Evolutionary conservation across 2,113 vertebrate genomes (phyloP).

Genomic region (Dascyllus trimaculatus): DNA sequence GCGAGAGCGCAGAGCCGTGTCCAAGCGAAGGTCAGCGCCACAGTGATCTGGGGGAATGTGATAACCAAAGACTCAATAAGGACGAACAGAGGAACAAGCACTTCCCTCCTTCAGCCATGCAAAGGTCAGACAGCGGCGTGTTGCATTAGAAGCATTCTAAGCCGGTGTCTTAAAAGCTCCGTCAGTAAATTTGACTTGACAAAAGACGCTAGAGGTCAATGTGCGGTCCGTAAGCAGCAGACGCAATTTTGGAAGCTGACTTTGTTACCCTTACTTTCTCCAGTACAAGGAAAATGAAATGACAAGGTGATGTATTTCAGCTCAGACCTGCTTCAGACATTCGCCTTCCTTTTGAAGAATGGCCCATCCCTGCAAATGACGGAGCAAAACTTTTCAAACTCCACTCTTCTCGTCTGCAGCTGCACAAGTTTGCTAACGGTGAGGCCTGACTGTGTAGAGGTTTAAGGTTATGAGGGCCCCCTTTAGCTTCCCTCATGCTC

Average conservation of each 20-base stretch:
- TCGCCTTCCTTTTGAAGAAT: too few relatives aligned
- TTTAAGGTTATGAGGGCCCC: too few relatives aligned
- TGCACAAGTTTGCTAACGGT: too few relatives aligned
- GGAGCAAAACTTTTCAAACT: too few relatives aligned
- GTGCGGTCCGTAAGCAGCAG: background rate
- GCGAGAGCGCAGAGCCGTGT: background rate
- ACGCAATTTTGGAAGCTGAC: conserved; percentile 1
- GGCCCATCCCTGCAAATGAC: too few relatives aligned
- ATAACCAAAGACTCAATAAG: conserved; percentile 1
- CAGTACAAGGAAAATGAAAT: background rate
- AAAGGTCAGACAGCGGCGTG: background rate
- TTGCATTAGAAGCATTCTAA: conserved; percentile 18
- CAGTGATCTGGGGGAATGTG: conserved; percentile 19
- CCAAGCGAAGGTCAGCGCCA: conserved; percentile 18
- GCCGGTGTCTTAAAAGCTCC: background rate
- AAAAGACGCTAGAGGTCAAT: background rate
- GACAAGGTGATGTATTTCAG: too few relatives aligned
- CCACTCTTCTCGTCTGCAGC: too few relatives aligned
- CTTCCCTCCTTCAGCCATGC: background rate
- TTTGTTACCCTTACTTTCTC: background rate
- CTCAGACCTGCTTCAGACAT: too few relatives aligned
- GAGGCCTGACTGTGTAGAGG: too few relatives aligned
- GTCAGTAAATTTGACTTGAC: conserved; percentile 1
- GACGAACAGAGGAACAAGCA: conserved; percentile 9
- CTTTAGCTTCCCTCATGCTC: too few relatives aligned